A percentile compares a stretch with the other conserved stretches of the same genome.
These are phyloP conservation scores for Oreochromis niloticus DNA, from an alignment of 2,113 vertebrate species.

Conservation along the genomic window DNA sequence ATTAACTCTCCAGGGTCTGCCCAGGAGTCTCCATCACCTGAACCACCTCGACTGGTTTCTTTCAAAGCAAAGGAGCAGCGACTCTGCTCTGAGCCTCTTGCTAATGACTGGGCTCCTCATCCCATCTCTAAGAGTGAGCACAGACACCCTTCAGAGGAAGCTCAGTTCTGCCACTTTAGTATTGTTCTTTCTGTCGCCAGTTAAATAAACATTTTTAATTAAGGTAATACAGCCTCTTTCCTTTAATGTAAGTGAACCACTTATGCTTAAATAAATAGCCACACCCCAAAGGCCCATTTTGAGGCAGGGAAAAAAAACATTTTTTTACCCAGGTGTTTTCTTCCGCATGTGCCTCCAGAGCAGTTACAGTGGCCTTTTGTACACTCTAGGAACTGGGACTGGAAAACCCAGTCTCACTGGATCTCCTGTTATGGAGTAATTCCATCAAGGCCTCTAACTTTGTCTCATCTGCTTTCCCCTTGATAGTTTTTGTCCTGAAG, in stretches of 20 bases:
- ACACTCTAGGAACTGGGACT: neutral
- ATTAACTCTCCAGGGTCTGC: neutral
- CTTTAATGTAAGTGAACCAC: neutral
- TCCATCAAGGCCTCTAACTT: neutral
- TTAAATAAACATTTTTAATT: neutral
- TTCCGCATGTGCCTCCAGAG: neutral
- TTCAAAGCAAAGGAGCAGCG: neutral
- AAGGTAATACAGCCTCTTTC: neutral
- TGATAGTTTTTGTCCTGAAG: neutral
- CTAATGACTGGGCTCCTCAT: neutral
- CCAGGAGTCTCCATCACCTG: neutral
- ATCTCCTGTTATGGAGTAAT: neutral
- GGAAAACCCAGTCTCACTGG: neutral
- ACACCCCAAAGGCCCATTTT: neutral
- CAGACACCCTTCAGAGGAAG: neutral
- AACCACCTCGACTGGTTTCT: neutral
- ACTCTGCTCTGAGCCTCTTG: neutral
- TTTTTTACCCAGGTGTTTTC: neutral
- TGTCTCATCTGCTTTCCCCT: neutral
- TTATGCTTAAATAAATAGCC: neutral
- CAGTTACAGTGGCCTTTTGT: neutral
- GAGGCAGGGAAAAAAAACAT: fast-evolving
- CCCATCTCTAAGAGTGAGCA: neutral
- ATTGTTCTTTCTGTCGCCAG: neutral
- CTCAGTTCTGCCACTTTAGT: neutral